Evolutionary conservation across 2,888 invertebrate genomes (phyloP).

Genomic region (Eupithecia insigniata): DNA sequence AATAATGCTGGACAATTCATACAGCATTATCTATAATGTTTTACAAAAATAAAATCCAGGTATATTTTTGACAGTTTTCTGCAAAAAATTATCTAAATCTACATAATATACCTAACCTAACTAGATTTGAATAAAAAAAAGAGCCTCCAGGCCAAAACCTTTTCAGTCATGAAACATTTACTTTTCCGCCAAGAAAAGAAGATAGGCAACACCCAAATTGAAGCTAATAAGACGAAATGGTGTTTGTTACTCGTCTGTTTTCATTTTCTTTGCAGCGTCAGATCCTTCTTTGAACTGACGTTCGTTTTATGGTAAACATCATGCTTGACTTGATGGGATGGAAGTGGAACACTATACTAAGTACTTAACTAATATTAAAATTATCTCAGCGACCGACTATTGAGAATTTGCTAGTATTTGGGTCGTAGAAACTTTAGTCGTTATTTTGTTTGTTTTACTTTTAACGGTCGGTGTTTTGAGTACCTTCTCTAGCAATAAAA

Average conservation of each 20-base stretch:
- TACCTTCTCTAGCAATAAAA: constrained; percentile 50
- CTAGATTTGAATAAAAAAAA: neutral
- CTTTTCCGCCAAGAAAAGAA: constrained; percentile 40
- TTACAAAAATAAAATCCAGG: neutral
- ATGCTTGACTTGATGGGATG: constrained; percentile 17
- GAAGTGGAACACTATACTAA: constrained; percentile 12
- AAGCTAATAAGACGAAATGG: constrained; percentile 55
- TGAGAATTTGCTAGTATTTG: constrained; percentile 2
- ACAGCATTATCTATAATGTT: too few relatives aligned
- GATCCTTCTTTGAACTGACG: constrained; percentile 32
- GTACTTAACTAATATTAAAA: constrained; percentile 5
- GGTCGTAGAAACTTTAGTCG: neutral
- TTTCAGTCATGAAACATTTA: constrained; percentile 29
- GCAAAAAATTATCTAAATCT: neutral
- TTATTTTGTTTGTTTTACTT: constrained; percentile 4
- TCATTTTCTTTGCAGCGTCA: constrained; percentile 39
- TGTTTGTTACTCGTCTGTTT: constrained; percentile 49
- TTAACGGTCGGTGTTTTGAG: neutral
- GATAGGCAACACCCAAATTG: constrained; percentile 51
- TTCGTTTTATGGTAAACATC: constrained; percentile 30
- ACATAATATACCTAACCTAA: neutral
- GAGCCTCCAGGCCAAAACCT: neutral
- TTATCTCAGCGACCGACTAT: constrained; percentile 11
- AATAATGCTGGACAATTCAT: too few relatives aligned
- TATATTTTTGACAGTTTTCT: neutral